Base-by-base conservation (phyloP, 2,113 vertebrate species). In the Xiphophorus hellerii region DNA sequence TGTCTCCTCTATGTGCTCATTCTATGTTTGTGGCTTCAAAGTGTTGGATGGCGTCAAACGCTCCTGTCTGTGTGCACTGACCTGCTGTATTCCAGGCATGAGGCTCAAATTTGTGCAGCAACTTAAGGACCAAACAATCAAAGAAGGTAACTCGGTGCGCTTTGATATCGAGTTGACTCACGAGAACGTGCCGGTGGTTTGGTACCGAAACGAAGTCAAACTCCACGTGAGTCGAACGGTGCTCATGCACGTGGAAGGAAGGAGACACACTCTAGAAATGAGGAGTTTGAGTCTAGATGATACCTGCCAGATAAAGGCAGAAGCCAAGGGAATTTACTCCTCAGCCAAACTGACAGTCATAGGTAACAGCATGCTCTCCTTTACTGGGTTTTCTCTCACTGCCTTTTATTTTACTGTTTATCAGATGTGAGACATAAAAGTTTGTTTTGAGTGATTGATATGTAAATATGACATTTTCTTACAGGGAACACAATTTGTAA, bases 171-270 rank as follows among this genome's bases (percentile, higher is more conserved):
- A 98, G 82, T 95, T 99, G 88, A 97, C 95, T 73, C 97, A 98
- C 73, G 97, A 98, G 77, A 95, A 96, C 58, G 95, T 98, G 84
- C 94, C 87, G 0, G 94, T 99, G 54, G 95, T 94, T 71, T 99
- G 98, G 98, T 98, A 95, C 93, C 95, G 97, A 89, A 99, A 99
- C 73, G 98, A 99, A 66, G 95, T 92, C 71, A 98, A 97, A 82
- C 92, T 99, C 64, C 98, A 99, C 74, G 95, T 95, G 73, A 97
- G 96, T 93, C 95, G 97, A 87, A 96, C 96, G 0, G 94, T 99
- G 80, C 82, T 96, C 83, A 96, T 95, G 13, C 93, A 95, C 31
- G 93, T 95, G 69, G 97, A 98, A 87, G 97, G 96, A 90, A 96
- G 95, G 90, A 96, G 87, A 76, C 96, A 99, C 89, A 90, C 85